phyloP scores from a whole-genome alignment of 2,113 vertebrate genomes.

The Arizona elegans region DNA sequence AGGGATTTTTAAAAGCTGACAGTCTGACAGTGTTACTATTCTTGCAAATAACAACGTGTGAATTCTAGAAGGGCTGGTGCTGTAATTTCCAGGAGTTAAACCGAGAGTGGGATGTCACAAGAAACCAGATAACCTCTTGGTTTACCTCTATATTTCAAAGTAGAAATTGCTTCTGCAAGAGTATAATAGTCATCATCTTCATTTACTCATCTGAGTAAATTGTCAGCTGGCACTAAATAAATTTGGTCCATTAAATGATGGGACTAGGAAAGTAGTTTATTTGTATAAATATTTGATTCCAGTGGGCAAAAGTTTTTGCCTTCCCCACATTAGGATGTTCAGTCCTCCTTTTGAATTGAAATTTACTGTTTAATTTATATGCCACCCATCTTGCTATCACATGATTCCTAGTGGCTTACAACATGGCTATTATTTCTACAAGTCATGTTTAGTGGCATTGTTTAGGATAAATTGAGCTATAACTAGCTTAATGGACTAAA shows the following conservation, averaged over 20 bases:
- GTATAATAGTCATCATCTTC: neutral
- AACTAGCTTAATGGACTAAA: neutral
- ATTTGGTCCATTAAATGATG: neutral
- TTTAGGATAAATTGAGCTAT: neutral
- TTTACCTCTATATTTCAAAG: neutral
- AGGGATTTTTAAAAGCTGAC: neutral
- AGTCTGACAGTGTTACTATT: neutral
- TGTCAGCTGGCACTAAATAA: neutral
- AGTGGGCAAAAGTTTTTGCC: neutral
- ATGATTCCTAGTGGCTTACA: too few relatives aligned
- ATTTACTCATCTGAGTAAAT: neutral
- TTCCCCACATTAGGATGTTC: neutral
- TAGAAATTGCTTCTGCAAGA: neutral
- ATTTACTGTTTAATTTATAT: neutral
- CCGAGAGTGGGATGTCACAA: neutral
- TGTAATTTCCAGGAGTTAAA: neutral
- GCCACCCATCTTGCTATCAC: too few relatives aligned
- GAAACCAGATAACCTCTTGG: neutral
- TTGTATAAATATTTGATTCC: neutral
- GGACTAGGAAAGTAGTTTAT: neutral
- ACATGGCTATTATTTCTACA: neutral
- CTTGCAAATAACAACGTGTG: neutral
- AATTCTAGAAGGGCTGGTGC: neutral
- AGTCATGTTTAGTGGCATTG: neutral
- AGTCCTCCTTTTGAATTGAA: neutral